A percentile compares a stretch with the other conserved stretches of the same genome.
Conservation (phyloP, 2,113 vertebrate genomes). For the Rattus rattus region DNA sequence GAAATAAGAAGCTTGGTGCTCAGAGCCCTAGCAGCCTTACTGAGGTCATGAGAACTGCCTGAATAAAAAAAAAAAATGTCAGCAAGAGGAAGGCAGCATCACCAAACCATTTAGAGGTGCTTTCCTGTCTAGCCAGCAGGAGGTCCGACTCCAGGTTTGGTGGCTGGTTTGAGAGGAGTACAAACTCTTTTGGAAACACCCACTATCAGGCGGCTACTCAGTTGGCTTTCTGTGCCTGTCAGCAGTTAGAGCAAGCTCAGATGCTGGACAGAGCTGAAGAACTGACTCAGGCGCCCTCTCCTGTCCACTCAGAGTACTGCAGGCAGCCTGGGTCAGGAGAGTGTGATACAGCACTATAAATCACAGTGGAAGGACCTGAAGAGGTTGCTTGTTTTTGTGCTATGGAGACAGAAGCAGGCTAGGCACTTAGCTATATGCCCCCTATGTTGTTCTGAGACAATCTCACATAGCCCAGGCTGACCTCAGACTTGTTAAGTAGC, state of each 20-base stretch:
- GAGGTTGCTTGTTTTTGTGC: background rate
- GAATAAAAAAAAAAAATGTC: background rate
- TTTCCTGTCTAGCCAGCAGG: background rate
- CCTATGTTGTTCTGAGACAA: background rate
- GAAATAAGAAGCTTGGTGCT: background rate
- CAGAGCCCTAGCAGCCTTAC: background rate
- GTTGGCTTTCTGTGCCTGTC: background rate
- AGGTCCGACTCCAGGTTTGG: background rate
- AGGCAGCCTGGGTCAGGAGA: background rate
- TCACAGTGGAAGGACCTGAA: no score
- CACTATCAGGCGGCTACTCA: background rate
- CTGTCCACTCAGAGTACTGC: background rate
- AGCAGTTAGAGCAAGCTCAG: background rate
- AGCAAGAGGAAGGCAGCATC: background rate
- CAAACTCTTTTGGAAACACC: background rate
- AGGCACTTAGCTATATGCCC: no score
- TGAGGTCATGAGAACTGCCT: background rate
- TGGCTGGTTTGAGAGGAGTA: background rate
- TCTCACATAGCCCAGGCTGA: background rate
- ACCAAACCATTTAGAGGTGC: background rate
- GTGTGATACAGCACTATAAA: background rate
- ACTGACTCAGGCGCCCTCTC: conserved; percentile 29
- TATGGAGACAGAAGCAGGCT: background rate
- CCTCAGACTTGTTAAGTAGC: background rate
- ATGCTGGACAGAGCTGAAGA: background rate